Evolutionary conservation across 2,797 vertebrate genomes (phyloP).

Genomic region (Lutjanus argentimaculatus): DNA sequence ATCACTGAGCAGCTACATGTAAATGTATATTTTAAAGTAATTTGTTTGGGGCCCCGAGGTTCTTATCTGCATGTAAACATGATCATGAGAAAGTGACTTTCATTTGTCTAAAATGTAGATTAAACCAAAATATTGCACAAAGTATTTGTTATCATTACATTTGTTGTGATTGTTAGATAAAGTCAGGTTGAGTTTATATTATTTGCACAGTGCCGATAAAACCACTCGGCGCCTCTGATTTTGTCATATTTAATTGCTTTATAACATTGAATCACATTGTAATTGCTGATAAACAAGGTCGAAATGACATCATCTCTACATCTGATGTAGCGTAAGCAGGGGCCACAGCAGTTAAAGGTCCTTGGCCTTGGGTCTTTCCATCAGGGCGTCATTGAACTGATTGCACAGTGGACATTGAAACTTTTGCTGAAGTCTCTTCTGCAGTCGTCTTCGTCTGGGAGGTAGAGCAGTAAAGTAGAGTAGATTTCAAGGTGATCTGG

Average conservation of each 20-base stretch:
- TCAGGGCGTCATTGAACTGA: slow-evolving; percentile 21
- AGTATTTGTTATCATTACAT: not conserved
- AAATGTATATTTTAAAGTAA: not conserved
- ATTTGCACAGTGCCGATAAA: not conserved
- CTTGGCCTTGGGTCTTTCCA: slow-evolving; percentile 10
- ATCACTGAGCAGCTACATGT: not conserved
- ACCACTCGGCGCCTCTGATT: not conserved
- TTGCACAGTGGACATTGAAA: slow-evolving; percentile 11
- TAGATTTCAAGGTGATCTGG: not conserved
- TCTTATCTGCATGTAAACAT: not conserved
- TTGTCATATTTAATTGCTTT: not conserved
- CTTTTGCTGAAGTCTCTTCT: not conserved
- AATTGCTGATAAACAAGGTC: not conserved
- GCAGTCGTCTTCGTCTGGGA: not conserved
- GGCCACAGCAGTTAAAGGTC: not conserved
- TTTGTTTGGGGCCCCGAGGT: too few species aligned
- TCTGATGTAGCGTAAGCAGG: too few species aligned
- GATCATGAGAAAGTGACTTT: not conserved
- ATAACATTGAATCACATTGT: not conserved
- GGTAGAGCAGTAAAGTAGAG: not conserved
- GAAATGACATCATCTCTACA: not conserved
- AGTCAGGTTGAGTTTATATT: not conserved
- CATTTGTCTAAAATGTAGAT: not conserved
- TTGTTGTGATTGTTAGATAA: not conserved
- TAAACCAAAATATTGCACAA: not conserved